Evolutionary conservation across 2,888 invertebrate species (phyloP).

Genomic region (Orthosia gracilis): DNA sequence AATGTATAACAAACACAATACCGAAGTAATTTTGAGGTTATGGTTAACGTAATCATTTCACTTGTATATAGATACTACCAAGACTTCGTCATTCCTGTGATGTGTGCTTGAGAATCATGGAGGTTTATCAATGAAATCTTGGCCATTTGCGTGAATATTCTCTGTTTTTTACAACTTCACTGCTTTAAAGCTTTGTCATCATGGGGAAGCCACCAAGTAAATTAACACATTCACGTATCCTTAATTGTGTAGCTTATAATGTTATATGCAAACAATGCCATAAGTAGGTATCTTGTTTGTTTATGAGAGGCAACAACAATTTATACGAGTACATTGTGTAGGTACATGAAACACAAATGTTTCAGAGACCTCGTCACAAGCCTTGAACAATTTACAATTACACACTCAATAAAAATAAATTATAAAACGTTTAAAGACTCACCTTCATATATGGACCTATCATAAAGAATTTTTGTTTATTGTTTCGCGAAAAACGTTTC

Average conservation of each 20-base stretch:
- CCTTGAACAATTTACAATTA: conserved; percentile 37
- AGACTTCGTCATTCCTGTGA: not conserved
- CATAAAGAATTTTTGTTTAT: conserved; percentile 87
- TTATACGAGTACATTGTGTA: not conserved
- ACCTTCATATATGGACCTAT: conserved; percentile 91
- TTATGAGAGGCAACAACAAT: conserved; percentile 8
- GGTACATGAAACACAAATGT: conserved; percentile 31
- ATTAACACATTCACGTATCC: conserved; percentile 18
- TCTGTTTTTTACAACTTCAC: not conserved
- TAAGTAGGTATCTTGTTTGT: conserved; percentile 3
- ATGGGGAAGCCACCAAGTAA: not conserved
- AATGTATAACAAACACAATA: conserved; percentile 21
- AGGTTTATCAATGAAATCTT: conserved; percentile 20
- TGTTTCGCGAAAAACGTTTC: conserved; percentile 89
- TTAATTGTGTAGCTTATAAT: conserved; percentile 20
- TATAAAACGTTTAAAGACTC: conserved; percentile 75
- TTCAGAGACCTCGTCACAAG: conserved; percentile 36
- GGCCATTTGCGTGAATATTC: not conserved
- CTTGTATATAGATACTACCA: conserved; percentile 21
- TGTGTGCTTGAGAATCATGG: not conserved
- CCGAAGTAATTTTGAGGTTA: conserved; percentile 60
- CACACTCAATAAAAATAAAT: conserved; percentile 39
- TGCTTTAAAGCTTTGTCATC: not conserved
- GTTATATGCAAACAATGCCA: conserved; percentile 35
- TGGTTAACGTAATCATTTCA: conserved; percentile 34